Evolutionary conservation across 2,113 vertebrate species (phyloP), one percentile per base, ranked within the genome.

Genomic region (Vulpes vulpes): DNA sequence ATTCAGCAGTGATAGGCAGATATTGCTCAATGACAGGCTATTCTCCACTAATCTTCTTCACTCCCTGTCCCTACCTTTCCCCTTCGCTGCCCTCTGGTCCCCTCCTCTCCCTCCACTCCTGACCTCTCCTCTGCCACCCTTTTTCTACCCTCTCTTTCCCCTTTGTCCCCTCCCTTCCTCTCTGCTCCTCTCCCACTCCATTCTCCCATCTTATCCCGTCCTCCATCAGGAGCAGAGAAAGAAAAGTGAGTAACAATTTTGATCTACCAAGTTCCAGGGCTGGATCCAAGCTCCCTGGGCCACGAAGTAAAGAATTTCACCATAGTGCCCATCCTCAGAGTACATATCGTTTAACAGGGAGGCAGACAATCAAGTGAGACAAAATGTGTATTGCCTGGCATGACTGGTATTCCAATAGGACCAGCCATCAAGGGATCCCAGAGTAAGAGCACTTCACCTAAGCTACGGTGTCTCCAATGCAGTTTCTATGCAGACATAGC

Each of bases 391-490:
- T 4, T 62, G 38, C 10, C 11, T 14, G 27, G 60, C 25, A 25
- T 0, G 0, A 22, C 14, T 23, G 64, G 27, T 62, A 6, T 51
- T 64, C 43, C 78, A 1, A 82, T 4, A 91, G 27, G 23, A 79
- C 25, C 20, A 71, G 11, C 11, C 8, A 35, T 3, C 14, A 73
- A 79, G 19, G 4, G 30, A 78, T 49, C n/a, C 11, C 53, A 78
- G 32, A 30, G 22, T 32, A 30, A 82, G n/a, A 64, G 30, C 22
- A 64, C 11, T 25, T 60, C n/a, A 53, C 55, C 62, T 16, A 43
- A 1, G 6, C 19, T 32, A 11, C 2, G 0, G 23, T 49, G 55
- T 19, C 22, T 64, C 35, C 2, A 1, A 1, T 82, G 12, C 5
- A 25, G 16, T 74, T 65, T 89, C 57, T 30, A 9, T 35, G 22